Base-by-base conservation (phyloP, 1,140 invertebrate genomes). In the Heterodera schachtii region DNA sequence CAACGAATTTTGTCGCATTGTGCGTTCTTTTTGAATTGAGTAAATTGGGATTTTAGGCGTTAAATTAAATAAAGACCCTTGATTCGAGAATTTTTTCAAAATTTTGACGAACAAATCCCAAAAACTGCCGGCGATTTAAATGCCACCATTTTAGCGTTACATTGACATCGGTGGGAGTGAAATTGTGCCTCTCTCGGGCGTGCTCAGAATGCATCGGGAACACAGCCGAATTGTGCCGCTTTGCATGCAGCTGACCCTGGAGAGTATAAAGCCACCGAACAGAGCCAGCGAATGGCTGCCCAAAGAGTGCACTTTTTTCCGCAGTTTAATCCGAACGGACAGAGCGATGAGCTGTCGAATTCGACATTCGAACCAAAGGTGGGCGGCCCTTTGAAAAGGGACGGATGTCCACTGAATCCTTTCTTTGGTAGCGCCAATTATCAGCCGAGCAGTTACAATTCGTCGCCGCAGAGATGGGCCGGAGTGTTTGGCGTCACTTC, bases 1-100 rank as follows among this genome's bases (percentile, higher is more conserved):
- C 64, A 81, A 21, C 13, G 81, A 82, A 67, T 82, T 82, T 66
- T 82, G 81, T 57, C 47, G 81, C 19, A 82, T 82, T 19, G 57
- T 64, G 57, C 5, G 57, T 8, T 52, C 6, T 8, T 52, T 8
- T 52, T 52, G 6, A 8, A 52, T 52, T 52, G 6, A 52, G 11
- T 11, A 52, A 52, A 52, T 31, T 31, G 31, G 31, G 31, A 31
- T 31, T 31, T 31, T 31, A 31, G 31, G 31, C 31, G 31, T 31
- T 31, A 31, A 31, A 31, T 31, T 31, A 31, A 31, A 31, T 31
- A 31, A 31, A 1, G 31, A 31, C 31, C 31, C 1, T 31, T 0
- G 31, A 31, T 31, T 31, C 31, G 31, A 31, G 31, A 31, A 31
- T 52, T 8, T 52, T 52, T 52, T 8, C 52, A 52, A 52, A 31